Conservation (phyloP, 2,888 invertebrate species). For the Allolobophora icterica region DNA sequence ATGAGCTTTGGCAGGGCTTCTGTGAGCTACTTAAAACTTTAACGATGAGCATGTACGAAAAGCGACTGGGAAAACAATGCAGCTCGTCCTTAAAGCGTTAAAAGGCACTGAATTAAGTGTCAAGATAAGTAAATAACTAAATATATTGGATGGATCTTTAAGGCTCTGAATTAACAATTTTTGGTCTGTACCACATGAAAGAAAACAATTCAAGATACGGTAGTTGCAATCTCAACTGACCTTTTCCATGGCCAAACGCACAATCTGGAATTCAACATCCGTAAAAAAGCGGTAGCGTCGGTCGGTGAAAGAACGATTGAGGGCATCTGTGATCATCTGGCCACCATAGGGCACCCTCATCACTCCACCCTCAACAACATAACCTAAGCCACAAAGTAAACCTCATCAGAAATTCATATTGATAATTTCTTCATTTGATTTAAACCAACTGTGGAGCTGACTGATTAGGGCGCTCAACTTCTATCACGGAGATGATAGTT, state of each 20-base stretch:
- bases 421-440: too few species aligned
- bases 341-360: constrained; percentile 70
- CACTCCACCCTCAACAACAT: constrained; percentile 67
- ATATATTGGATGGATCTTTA: too few species aligned
- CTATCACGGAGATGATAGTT: too few species aligned
- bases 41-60: too few species aligned
- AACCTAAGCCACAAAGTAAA: constrained; percentile 54
- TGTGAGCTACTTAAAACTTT: too few species aligned
- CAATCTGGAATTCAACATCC: constrained; percentile 67
- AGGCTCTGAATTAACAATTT: neutral
- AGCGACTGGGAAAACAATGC: too few species aligned
- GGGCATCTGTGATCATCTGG: constrained; percentile 66
- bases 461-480: too few species aligned
- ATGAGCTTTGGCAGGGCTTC: too few species aligned
- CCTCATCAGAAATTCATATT: neutral
- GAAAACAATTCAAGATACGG: neutral
- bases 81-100: too few species aligned
- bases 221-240: constrained; percentile 51
- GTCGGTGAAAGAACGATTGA: constrained; percentile 65
- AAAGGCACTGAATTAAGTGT: too few species aligned
- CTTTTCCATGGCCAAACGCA: constrained; percentile 68
- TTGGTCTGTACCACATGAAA: neutral
- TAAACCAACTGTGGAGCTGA: too few species aligned
- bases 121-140: too few species aligned
- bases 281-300: constrained; percentile 64